Conservation (phyloP, 1,140 invertebrate genomes). For the Chymomyza costata region DNA sequence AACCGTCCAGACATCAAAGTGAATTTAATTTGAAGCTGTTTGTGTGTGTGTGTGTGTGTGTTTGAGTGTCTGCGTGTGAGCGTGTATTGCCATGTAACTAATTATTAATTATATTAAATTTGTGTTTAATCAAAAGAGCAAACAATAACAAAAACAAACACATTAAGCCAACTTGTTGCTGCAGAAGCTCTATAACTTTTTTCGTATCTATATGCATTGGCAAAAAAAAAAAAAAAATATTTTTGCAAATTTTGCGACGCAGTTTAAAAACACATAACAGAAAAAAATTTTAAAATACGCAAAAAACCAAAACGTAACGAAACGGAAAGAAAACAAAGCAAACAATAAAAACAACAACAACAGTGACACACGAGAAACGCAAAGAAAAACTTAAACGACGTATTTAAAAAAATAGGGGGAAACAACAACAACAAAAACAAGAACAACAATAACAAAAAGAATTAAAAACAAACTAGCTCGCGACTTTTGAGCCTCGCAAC, state of each 20-base stretch:
- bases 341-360: conserved; percentile 2
- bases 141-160: conserved; percentile 30
- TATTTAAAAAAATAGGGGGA: conserved; percentile 32
- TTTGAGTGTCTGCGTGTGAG: conserved; percentile 13
- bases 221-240: conserved; percentile 28
- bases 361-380: background rate
- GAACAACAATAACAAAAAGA: conserved; percentile 32
- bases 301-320: conserved; percentile 35
- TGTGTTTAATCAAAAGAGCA: conserved; percentile 14
- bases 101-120: conserved; percentile 53
- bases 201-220: no score
- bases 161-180: conserved; percentile 6
- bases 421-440: conserved; percentile 22
- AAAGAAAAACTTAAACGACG: conserved; percentile 44
- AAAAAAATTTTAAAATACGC: conserved; percentile 20
- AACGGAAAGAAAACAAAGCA: conserved; percentile 27
- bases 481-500: conserved; percentile 69
- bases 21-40: conserved; percentile 42
- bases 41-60: conserved; percentile 12
- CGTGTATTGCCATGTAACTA: conserved; percentile 37
- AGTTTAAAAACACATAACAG: no score
- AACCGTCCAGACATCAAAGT: conserved; percentile 29
- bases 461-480: conserved; percentile 51
- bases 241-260: conserved; percentile 61
- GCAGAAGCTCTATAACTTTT: conserved; percentile 9